Percentiles rank a stretch among this genome's conserved stretches.
phyloP scores from a whole-genome alignment of 2,888 invertebrate species.

The Epistrophella euchroma region DNA sequence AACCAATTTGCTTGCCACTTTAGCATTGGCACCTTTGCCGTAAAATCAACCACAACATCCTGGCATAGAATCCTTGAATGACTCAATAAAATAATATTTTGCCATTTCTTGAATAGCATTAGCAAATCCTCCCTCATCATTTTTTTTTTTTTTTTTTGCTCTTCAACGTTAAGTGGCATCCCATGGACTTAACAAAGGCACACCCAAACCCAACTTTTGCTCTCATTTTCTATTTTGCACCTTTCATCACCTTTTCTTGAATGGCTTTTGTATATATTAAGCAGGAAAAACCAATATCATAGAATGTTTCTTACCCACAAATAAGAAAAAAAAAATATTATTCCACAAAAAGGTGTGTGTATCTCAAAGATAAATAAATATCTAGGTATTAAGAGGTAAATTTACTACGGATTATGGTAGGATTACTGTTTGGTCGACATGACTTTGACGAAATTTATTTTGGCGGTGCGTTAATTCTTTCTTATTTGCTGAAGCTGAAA shows the following conservation, averaged over 20 bases:
- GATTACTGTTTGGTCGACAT: conserved; percentile 81
- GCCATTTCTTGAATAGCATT: conserved; percentile 67
- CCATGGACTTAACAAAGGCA: conserved; percentile 56
- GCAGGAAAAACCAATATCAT: conserved; percentile 64
- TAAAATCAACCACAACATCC: conserved; percentile 71
- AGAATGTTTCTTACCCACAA: conserved; percentile 36
- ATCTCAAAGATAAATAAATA: conserved; percentile 75
- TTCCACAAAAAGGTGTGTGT: conserved; percentile 59
- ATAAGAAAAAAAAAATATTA: background rate
- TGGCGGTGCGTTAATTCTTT: conserved; percentile 8
- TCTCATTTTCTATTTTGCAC: background rate
- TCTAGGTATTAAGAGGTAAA: conserved; percentile 77
- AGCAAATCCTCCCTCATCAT: conserved; percentile 55
- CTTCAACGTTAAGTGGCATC: conserved; percentile 71
- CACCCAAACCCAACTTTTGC: conserved; percentile 21
- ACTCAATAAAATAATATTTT: conserved; percentile 76
- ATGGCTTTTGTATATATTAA: conserved; percentile 38
- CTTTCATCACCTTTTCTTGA: conserved; percentile 58
- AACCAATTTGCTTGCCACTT: conserved; percentile 74
- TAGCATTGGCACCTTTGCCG: conserved; percentile 63
- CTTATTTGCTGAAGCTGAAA: background rate
- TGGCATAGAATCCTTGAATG: conserved; percentile 54
- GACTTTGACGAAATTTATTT: conserved; percentile 78
- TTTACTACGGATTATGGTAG: conserved; percentile 80
- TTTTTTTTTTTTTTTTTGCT: conserved; percentile 38